Base-by-base conservation (phyloP, 1,140 invertebrate genomes). In the Pomacea maculata region DNA sequence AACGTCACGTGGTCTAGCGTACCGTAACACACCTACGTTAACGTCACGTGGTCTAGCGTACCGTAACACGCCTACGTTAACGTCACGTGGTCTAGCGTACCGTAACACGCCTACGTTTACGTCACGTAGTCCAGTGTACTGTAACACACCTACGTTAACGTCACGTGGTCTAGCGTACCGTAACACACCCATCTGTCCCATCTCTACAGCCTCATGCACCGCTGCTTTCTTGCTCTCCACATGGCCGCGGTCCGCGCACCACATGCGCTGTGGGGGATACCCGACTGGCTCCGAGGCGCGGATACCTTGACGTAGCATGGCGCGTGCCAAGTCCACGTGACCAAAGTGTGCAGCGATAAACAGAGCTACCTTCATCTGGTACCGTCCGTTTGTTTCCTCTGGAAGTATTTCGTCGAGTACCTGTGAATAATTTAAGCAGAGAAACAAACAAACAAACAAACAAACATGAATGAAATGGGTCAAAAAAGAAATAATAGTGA, bases 301-400 rank as follows among this genome's bases (percentile, higher is more conserved):
- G 12, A 88, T 81, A 7, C 90, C 89, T 45, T 86, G 83, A 68
- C 84, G 85, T 19, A 91, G 82, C 65, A 91, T 83, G 63, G 79
- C 84, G 11, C 87, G 76, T 29, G 90, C 90, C 64, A 91, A 81
- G 80, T 91, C 91, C 34, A 91, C 88, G 79, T 90, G 87, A 19
- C 91, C 91, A 80, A 85, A 91, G 84, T 91, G 91, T 0, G 90
- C 87, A 52, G 89, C 86, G 19, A 91, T 89, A 74, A 89, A 90
- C 70, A 91, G 71, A 12, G 89, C 89, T 0, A 91, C 88, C 83
- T 89, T 90, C 84, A 89, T 87, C 76, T 91, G 90, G 76, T 88
- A 91, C 70, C 87, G 82, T 8, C 88, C 86, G 11, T 88, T 75
- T 1, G 86, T 83, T 64, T 91, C 91, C 21, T 91, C 90, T 0